phyloP scores from a whole-genome alignment of 2,888 invertebrate genomes.

The Eurytoma californica region DNA sequence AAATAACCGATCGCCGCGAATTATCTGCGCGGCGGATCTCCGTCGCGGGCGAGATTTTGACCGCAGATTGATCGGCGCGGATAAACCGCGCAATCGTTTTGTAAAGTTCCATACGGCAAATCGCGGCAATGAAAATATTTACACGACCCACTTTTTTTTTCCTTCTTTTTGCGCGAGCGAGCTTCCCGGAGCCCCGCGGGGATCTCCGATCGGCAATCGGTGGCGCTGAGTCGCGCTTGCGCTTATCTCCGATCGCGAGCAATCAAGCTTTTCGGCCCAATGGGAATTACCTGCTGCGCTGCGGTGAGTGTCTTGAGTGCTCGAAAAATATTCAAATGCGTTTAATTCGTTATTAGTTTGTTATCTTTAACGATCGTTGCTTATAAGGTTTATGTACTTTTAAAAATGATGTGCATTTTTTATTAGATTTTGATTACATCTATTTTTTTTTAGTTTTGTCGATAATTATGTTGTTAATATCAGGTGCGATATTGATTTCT shows the following conservation, averaged over 20 bases:
- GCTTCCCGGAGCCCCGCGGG: neutral
- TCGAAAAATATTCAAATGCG: neutral
- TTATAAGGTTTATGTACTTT: no score
- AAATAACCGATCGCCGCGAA: slow-evolving; percentile 5
- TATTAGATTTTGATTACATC: no score
- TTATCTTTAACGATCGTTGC: neutral
- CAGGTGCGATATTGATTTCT: no score
- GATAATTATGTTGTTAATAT: no score
- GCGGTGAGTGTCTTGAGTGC: neutral
- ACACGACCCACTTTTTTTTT: slow-evolving; percentile 21
- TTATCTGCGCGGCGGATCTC: slow-evolving; percentile 9
- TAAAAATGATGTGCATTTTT: no score
- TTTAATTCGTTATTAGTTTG: neutral
- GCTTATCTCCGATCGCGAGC: neutral
- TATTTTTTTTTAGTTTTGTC: no score
- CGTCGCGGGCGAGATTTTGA: neutral
- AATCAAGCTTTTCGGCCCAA: neutral
- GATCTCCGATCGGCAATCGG: slow-evolving; percentile 6
- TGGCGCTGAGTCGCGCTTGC: neutral
- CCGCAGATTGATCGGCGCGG: neutral
- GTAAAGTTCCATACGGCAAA: slow-evolving; percentile 29
- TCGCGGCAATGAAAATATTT: slow-evolving; percentile 26
- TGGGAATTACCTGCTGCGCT: neutral
- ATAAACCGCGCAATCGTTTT: slow-evolving; percentile 8
- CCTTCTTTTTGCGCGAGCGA: neutral